Evolutionary conservation across 23 tunicate species (phyloP), one percentile per base, ranked within the genome.

Genomic region (Oikopleura dioica): DNA sequence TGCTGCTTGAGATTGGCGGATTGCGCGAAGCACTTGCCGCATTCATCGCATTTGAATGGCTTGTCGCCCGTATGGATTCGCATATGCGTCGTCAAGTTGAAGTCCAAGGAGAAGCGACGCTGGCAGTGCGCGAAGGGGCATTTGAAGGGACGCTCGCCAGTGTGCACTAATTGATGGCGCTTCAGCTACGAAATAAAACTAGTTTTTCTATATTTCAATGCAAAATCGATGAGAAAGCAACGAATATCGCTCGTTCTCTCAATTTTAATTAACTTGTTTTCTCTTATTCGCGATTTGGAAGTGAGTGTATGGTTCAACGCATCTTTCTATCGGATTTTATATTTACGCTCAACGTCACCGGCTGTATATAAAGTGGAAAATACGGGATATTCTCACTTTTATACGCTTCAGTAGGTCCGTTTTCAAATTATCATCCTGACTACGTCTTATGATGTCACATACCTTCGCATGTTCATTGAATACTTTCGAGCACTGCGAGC

Each of bases 11-110:
- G 26, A 28, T 63, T 63, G 16, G 72, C 72, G 30, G 72, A 63
- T 63, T 63, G 72, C 5, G 72, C 72, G 26, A 63, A 63, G 16
- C 30, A 63, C 26, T 63, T 63, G 16, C 72, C 72, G 33, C 72
- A 63, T 5, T 63, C 33, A 2, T 28, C 72, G 33, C 72, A 63
- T 28, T 63, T 63, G 33, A 63, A 63, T 2, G 72, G 72, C 26
- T 63, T 63, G 33, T 63, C 72, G 4, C 72, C 72, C 5, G 72
- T 63, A 28, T 63, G 72, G 26, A 63, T 63, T 5, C 72, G 29
- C 72, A 63, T 63, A 31, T 63, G 72, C 2, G 72, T 63, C 5
- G 72, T 63, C 33, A 63, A 28, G 33, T 63, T 63, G 33, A 63
- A 63, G 4, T 23, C 72, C 29, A 63, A 28, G 26, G 30, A 12